A percentile compares a stretch with the other conserved stretches of the same genome.
These are phyloP conservation scores for Drosophila insularis DNA, from an alignment of 1,140 invertebrate species.

Conservation along the genomic window DNA sequence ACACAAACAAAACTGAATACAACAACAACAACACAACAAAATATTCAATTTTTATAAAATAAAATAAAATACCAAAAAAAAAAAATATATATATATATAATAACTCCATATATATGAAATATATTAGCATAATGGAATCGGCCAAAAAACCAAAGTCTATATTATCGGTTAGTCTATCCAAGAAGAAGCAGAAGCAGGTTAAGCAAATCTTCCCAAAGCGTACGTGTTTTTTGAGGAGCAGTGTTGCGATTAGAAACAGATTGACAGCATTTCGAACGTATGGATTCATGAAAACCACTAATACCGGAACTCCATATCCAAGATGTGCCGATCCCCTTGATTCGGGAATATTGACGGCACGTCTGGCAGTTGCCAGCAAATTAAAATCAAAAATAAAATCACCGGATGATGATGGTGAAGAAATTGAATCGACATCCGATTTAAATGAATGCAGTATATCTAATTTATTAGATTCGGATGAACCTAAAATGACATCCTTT, in stretches of 20 bases:
- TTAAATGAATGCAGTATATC: background rate
- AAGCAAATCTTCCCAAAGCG: background rate
- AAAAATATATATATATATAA: background rate
- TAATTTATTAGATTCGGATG: background rate
- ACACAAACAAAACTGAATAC: background rate
- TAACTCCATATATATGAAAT: background rate
- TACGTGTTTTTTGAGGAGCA: background rate
- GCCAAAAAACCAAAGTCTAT: background rate
- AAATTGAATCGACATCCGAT: background rate
- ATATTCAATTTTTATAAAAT: too few species aligned
- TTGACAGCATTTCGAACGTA: slow-evolving; percentile 5
- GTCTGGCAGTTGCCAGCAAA: background rate
- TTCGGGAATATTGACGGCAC: background rate
- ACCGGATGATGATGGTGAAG: background rate
- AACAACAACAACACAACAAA: background rate
- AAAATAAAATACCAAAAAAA: background rate
- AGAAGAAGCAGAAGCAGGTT: background rate
- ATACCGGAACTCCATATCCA: slow-evolving; percentile 17
- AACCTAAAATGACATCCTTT: background rate
- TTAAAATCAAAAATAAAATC: background rate
- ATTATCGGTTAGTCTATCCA: background rate
- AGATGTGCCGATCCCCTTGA: background rate
- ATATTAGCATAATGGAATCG: background rate
- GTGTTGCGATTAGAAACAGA: background rate
- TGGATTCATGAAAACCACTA: background rate